These are phyloP conservation scores for Bambusicola thoracicus DNA, from an alignment of 2,113 vertebrate genomes.

Conservation along the genomic window DNA sequence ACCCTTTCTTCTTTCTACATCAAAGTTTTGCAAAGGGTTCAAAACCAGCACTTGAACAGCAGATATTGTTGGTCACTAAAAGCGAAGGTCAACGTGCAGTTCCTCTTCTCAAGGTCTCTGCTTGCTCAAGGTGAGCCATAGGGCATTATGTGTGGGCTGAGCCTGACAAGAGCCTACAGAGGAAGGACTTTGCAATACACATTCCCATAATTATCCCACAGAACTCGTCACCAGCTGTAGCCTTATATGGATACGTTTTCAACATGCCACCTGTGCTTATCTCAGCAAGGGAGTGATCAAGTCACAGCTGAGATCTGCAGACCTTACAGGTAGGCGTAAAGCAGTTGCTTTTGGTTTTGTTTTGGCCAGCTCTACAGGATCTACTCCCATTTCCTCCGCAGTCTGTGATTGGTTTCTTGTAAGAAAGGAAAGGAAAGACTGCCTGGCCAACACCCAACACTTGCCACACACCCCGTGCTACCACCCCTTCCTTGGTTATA, in stretches of 20 bases:
- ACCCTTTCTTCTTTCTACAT: background rate
- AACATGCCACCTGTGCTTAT: background rate
- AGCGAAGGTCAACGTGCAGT: no score
- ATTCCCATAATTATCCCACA: background rate
- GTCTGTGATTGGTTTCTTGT: background rate
- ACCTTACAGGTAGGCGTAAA: background rate
- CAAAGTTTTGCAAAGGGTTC: background rate
- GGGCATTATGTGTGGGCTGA: no score
- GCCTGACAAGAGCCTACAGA: background rate
- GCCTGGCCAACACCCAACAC: background rate
- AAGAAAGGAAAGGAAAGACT: background rate
- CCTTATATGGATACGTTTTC: background rate
- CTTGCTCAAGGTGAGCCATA: no score
- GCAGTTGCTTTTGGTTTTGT: background rate
- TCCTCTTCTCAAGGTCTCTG: no score
- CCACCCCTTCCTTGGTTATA: background rate
- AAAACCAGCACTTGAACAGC: background rate
- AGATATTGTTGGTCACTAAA: no score
- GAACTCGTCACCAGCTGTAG: background rate
- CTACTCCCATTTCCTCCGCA: background rate
- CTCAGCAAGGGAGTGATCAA: background rate
- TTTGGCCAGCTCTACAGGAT: background rate
- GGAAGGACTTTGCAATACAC: accelerated
- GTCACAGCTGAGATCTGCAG: background rate
- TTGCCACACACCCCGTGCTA: accelerated